phyloP scores from a whole-genome alignment of 23 tunicate species.

The Diplosoma virens region DNA sequence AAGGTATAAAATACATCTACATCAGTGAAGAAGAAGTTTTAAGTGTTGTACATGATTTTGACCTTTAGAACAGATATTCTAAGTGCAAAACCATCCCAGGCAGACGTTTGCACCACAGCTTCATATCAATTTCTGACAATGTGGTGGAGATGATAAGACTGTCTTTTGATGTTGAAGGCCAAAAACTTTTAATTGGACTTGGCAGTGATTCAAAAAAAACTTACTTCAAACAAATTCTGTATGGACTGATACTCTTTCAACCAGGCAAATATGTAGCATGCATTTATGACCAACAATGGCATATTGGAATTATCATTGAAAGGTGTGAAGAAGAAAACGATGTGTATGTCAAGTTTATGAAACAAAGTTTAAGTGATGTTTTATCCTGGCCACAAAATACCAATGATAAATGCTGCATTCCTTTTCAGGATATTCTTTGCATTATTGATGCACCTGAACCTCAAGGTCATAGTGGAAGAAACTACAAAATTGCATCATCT shows the following conservation, averaged over 20 bases:
- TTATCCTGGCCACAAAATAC: slow-evolving; percentile 4
- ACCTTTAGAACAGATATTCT: neutral
- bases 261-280: slow-evolving; percentile 15
- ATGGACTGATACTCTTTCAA: neutral
- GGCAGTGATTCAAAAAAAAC: neutral
- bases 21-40: neutral
- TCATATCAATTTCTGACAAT: neutral
- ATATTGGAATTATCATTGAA: slow-evolving; percentile 11
- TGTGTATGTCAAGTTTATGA: slow-evolving; percentile 13
- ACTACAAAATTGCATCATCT: neutral
- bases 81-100: neutral
- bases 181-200: neutral
- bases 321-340: slow-evolving; percentile 2
- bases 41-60: neutral
- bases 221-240: neutral
- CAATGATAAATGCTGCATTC: slow-evolving; percentile 5
- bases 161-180: slow-evolving; percentile 1
- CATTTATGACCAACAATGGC: slow-evolving; percentile 3
- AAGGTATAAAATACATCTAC: neutral
- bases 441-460: slow-evolving; percentile 2
- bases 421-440: neutral
- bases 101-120: neutral
- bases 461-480: slow-evolving; percentile 1
- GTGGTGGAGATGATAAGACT: neutral
- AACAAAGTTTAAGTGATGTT: neutral